Conservation (phyloP, 2,888 invertebrate genomes). For the Nebria brevicollis region DNA sequence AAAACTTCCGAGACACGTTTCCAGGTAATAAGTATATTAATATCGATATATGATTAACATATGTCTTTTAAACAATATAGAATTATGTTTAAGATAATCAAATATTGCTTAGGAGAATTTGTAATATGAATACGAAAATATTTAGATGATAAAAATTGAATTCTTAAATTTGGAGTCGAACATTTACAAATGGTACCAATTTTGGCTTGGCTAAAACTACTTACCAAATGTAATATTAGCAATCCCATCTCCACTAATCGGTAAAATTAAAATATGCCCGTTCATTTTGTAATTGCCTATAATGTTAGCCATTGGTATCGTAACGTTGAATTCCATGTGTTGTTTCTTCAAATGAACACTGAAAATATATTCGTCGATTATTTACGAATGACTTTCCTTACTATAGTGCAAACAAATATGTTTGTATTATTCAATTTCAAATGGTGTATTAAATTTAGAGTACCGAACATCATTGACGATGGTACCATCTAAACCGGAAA, state of each 20-base stretch:
- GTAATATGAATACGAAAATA: no score
- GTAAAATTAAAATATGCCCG: constrained; percentile 56
- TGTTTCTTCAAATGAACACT: constrained; percentile 50
- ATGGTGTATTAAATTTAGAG: constrained; percentile 30
- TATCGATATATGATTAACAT: no score
- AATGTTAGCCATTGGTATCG: constrained; percentile 51
- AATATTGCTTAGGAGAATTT: background rate
- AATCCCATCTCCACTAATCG: constrained; percentile 56
- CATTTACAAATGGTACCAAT: no score
- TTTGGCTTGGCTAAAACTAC: constrained; percentile 11
- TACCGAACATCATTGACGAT: constrained; percentile 51
- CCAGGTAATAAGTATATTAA: no score
- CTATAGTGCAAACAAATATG: no score
- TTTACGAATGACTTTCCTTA: no score
- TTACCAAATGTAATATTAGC: constrained; percentile 56
- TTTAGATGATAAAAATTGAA: no score
- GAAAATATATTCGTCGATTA: constrained; percentile 29
- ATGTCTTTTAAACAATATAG: no score
- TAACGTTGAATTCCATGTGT: constrained; percentile 49
- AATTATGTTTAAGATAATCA: background rate
- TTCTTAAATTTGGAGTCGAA: no score
- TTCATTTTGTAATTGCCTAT: constrained; percentile 55
- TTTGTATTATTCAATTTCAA: no score
- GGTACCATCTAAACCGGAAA: constrained; percentile 51
- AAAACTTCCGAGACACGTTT: no score